Conservation (phyloP, 2,797 vertebrate genomes). For the Melanotaenia nigrans region DNA sequence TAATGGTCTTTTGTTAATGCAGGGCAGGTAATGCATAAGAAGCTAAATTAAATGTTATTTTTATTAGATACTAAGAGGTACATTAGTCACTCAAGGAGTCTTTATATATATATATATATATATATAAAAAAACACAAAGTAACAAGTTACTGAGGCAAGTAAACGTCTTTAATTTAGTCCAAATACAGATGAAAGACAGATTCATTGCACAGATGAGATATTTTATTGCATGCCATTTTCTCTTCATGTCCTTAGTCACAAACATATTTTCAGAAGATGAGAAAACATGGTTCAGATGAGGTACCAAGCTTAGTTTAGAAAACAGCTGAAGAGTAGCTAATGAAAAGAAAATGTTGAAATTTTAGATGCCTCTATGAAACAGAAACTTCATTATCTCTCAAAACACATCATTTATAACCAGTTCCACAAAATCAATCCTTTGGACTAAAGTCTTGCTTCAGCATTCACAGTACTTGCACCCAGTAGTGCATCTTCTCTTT, state of each 20-base stretch:
- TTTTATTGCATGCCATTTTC: conserved; percentile 80
- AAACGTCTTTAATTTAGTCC: conserved; percentile 1
- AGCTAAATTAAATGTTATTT: conserved; percentile 60
- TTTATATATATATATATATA: not conserved
- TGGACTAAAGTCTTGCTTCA: not conserved
- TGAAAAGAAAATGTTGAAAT: not conserved
- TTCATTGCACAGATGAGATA: conserved; percentile 65
- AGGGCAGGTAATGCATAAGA: conserved; percentile 58
- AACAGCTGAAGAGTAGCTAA: conserved; percentile 2
- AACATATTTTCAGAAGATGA: conserved; percentile 33
- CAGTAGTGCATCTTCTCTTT: conserved; percentile 26
- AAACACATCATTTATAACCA: conserved; percentile 24
- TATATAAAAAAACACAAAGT: not conserved
- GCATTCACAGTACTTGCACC: conserved; percentile 10
- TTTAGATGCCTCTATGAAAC: not conserved
- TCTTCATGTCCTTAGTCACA: conserved; percentile 24
- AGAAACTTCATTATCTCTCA: not conserved
- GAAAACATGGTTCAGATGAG: conserved; percentile 32
- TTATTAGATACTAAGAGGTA: conserved; percentile 51
- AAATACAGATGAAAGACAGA: conserved; percentile 39
- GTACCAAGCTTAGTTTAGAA: conserved; percentile 23
- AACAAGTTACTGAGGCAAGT: conserved; percentile 37
- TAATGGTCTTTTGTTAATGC: conserved; percentile 73
- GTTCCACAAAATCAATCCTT: conserved; percentile 17
- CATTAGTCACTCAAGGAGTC: conserved; percentile 26